These are phyloP conservation scores for Mythimna albipuncta DNA, from an alignment of 2,888 invertebrate genomes.

Conservation along the genomic window DNA sequence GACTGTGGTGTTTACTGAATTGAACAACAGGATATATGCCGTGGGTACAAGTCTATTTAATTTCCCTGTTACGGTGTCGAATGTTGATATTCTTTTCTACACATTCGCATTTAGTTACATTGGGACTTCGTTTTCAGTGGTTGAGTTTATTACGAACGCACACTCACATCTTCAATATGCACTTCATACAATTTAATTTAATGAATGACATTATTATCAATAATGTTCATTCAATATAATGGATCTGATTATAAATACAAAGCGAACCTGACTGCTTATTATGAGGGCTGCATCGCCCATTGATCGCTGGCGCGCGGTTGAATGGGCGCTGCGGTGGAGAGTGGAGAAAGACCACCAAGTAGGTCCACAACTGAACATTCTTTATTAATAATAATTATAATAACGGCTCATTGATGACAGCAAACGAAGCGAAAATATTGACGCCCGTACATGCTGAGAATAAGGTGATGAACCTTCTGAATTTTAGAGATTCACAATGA, in stretches of 20 bases:
- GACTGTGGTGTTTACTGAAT: slow-evolving; percentile 5
- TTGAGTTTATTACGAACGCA: not conserved
- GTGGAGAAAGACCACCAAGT: slow-evolving; percentile 4
- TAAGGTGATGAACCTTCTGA: not conserved
- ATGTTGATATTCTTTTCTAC: slow-evolving; percentile 14
- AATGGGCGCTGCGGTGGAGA: slow-evolving; percentile 29
- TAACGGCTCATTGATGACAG: not conserved
- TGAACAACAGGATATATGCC: slow-evolving; percentile 11
- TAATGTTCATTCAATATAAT: slow-evolving; percentile 45
- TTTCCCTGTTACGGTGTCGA: slow-evolving; percentile 29
- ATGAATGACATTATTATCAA: slow-evolving; percentile 49
- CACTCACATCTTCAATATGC: slow-evolving; percentile 1
- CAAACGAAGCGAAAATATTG: not conserved
- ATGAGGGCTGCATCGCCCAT: slow-evolving; percentile 35
- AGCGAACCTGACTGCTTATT: slow-evolving; percentile 37
- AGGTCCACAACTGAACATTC: not conserved
- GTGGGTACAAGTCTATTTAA: slow-evolving; percentile 24
- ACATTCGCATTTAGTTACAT: not conserved
- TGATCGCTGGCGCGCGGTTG: slow-evolving; percentile 37
- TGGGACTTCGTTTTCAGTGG: not conserved
- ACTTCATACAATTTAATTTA: slow-evolving; percentile 14
- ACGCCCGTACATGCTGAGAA: not conserved
- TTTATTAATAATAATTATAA: not conserved
- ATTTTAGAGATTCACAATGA: not conserved
- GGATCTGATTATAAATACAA: slow-evolving; percentile 39